Percentiles rank a stretch among this genome's conserved stretches.
Evolutionary conservation across 2,113 vertebrate genomes (phyloP).

Genomic region (Dendrocopos noguchii): DNA sequence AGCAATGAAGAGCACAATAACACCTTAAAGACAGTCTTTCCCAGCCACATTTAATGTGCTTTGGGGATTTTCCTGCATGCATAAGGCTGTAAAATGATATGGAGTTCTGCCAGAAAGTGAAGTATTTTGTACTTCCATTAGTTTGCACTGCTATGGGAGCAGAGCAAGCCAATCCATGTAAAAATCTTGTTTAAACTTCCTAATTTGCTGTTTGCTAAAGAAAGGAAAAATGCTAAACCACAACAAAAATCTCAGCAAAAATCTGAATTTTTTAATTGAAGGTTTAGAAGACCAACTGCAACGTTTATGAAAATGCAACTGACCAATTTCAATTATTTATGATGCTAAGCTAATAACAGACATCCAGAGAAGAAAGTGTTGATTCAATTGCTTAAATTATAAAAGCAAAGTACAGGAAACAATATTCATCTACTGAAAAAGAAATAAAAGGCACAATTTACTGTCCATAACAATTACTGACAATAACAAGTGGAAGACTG

Average conservation of each 20-base stretch:
- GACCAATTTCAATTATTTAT: constrained; percentile 26
- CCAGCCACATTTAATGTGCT: background rate
- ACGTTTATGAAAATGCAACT: constrained; percentile 25
- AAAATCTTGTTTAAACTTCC: background rate
- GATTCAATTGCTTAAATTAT: constrained; percentile 54
- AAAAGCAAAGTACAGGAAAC: constrained; percentile 49
- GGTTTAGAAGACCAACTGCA: background rate
- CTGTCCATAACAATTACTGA: background rate
- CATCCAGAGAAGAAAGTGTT: constrained; percentile 24
- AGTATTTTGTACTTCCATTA: background rate
- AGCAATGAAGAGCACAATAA: background rate
- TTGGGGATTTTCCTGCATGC: background rate
- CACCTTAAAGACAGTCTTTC: background rate
- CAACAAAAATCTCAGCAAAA: background rate
- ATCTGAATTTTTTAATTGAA: background rate
- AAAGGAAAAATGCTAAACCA: background rate
- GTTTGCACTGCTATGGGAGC: background rate
- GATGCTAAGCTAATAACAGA: constrained; percentile 35
- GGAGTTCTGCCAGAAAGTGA: background rate
- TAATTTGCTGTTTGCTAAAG: background rate
- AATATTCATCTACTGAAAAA: constrained; percentile 32
- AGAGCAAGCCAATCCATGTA: background rate
- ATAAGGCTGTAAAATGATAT: background rate
- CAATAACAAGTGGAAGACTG: constrained; percentile 33
- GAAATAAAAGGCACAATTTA: constrained; percentile 58